Evolutionary conservation across 2,113 vertebrate species (phyloP).

Genomic region (Megalops atlanticus): DNA sequence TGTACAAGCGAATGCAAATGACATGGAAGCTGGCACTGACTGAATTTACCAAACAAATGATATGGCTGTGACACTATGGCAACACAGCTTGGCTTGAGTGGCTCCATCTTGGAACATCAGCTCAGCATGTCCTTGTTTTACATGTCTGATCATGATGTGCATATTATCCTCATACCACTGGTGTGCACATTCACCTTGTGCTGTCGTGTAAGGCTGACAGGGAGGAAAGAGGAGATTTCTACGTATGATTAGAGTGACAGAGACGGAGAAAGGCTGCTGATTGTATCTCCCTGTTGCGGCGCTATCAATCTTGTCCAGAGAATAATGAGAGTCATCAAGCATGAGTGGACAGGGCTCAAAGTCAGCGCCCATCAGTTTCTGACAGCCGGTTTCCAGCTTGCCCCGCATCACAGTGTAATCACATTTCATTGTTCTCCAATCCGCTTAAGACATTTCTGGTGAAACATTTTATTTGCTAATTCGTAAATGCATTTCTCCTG

Average conservation of each 20-base stretch:
- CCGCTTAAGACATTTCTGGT: neutral
- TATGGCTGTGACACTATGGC: neutral
- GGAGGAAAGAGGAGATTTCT: neutral
- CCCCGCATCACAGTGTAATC: neutral
- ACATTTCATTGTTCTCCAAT: neutral
- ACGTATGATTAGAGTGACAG: slow-evolving; percentile 2
- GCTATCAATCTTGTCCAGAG: slow-evolving; percentile 69
- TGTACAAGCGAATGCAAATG: neutral
- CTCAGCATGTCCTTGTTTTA: no score
- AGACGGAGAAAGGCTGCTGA: slow-evolving; percentile 60
- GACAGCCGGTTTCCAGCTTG: slow-evolving; percentile 58
- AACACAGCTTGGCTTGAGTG: neutral
- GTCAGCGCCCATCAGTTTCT: slow-evolving; percentile 56
- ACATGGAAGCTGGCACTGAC: neutral
- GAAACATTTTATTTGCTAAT: neutral
- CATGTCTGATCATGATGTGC: no score
- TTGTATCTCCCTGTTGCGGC: slow-evolving; percentile 72
- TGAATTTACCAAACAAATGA: neutral
- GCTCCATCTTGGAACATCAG: no score
- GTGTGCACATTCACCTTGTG: no score
- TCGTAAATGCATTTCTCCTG: neutral
- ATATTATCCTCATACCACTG: no score
- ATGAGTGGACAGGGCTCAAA: slow-evolving; percentile 66
- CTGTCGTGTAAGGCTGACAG: no score
- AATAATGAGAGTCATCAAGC: slow-evolving; percentile 72